These are phyloP conservation scores for Montipora efflorescens DNA, from an alignment of 64 coral and sea anemone genomes.

Conservation along the genomic window DNA sequence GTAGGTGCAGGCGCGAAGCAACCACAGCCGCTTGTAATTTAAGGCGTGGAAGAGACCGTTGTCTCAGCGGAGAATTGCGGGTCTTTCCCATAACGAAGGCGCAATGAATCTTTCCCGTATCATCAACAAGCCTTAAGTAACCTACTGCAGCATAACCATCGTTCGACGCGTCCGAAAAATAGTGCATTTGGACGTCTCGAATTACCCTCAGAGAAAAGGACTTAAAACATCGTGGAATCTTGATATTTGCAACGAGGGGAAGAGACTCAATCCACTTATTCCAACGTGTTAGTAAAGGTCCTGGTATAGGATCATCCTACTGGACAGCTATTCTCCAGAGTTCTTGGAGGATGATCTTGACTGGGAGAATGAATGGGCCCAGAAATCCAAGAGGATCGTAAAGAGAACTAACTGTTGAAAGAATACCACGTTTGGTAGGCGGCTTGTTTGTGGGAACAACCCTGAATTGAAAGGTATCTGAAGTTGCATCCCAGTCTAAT, in stretches of 20 bases:
- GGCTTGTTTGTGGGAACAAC: background rate
- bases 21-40: slow-evolving; percentile 57
- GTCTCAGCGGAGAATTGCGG: slow-evolving; percentile 24
- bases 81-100: slow-evolving; percentile 59
- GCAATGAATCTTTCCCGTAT: slow-evolving; percentile 35
- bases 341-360: slow-evolving; percentile 40
- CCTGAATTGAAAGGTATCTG: slow-evolving; percentile 40
- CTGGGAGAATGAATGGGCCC: slow-evolving; percentile 39
- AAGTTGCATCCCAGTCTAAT: slow-evolving; percentile 38
- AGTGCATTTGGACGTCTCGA: slow-evolving; percentile 22
- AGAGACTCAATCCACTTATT: slow-evolving; percentile 20
- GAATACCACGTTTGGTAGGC: slow-evolving; percentile 28
- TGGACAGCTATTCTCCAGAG: slow-evolving; percentile 26
- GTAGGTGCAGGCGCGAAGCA: background rate
- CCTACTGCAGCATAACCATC: slow-evolving; percentile 22
- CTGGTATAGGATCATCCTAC: slow-evolving; percentile 54
- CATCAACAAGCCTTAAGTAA: slow-evolving; percentile 35
- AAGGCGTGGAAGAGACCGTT: slow-evolving; percentile 54
- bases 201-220: background rate
- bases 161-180: slow-evolving; percentile 53
- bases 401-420: slow-evolving; percentile 46
- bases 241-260: background rate
- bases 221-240: slow-evolving; percentile 47
- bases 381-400: slow-evolving; percentile 65
- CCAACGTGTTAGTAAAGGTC: slow-evolving; percentile 16